Conservation (phyloP, 2,113 vertebrate genomes). For the Alligator sinensis region DNA sequence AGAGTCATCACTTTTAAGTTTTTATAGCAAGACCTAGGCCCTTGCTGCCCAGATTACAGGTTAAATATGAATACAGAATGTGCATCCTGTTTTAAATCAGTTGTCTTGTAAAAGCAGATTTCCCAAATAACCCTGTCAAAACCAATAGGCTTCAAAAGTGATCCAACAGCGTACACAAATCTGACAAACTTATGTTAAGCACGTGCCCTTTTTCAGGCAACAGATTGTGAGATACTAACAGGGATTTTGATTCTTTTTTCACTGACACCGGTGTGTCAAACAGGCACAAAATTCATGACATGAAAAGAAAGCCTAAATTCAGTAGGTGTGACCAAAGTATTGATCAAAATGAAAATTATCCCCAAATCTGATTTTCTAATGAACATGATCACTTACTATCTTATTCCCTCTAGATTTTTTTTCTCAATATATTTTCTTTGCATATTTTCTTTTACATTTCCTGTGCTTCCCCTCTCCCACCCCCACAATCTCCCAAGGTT, state of each 20-base stretch:
- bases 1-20: slow-evolving; percentile 41
- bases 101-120: slow-evolving; percentile 4
- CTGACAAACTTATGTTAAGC: neutral
- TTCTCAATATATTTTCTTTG: neutral
- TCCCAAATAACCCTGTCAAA: neutral
- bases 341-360: neutral
- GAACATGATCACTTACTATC: neutral
- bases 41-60: slow-evolving; percentile 49
- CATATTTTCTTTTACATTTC: neutral
- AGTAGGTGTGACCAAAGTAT: neutral
- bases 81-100: neutral
- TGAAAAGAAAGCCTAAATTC: neutral
- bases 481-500: neutral
- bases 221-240: rapidly evolving
- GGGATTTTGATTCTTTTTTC: neutral
- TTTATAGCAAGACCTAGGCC: slow-evolving; percentile 26
- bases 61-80: neutral
- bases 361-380: neutral
- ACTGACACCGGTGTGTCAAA: neutral
- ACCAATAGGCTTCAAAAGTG: neutral
- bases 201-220: neutral
- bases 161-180: neutral
- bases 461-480: neutral
- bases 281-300: neutral
- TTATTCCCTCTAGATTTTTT: neutral